Conservation (phyloP, 35 echinoderm and acorn worm genomes). For the Acanthaster planci region DNA sequence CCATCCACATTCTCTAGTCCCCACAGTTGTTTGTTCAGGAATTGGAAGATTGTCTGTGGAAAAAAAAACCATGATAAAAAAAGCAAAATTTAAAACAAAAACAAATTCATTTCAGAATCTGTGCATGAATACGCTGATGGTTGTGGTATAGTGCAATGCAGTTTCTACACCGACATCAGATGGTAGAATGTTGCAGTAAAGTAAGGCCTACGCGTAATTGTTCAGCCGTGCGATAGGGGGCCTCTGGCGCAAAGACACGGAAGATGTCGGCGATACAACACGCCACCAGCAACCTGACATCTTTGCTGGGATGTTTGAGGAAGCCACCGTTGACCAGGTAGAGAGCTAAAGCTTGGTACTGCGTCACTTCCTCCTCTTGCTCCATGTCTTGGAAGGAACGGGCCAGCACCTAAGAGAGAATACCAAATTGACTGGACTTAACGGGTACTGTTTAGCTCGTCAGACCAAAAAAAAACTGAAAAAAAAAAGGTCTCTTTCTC, state of each 20-base stretch:
- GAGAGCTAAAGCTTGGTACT: conserved; percentile 75
- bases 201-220: conserved; percentile 76
- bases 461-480: background rate
- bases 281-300: conserved; percentile 86
- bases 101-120: background rate
- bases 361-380: conserved; percentile 83
- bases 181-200: background rate
- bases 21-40: conserved; percentile 92
- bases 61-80: background rate
- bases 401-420: conserved; percentile 71
- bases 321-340: conserved; percentile 79
- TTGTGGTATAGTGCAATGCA: too few relatives aligned
- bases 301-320: conserved; percentile 85
- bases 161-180: too few relatives aligned
- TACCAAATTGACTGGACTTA: background rate
- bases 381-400: conserved; percentile 97
- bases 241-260: conserved; percentile 96
- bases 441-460: background rate
- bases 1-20: conserved; percentile 83
- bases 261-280: conserved; percentile 97
- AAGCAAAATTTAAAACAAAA: background rate
- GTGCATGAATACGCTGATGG: too few relatives aligned
- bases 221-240: conserved; percentile 83
- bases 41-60: conserved; percentile 87
- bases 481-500: too few relatives aligned